Evolutionary conservation across 2,113 vertebrate species (phyloP).

Genomic region (Garra rufa): DNA sequence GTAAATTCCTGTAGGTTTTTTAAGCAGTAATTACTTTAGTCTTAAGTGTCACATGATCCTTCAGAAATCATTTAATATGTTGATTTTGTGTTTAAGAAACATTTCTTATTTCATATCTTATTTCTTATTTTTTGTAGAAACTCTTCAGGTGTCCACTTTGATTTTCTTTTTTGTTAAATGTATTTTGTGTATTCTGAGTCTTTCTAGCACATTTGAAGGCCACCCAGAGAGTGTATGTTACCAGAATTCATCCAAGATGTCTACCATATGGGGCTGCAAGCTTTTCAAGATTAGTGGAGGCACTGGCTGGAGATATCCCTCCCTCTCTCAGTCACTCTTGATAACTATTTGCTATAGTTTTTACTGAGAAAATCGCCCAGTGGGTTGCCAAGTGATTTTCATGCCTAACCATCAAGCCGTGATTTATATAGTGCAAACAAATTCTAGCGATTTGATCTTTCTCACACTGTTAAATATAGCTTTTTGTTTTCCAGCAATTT

Average conservation of each 20-base stretch:
- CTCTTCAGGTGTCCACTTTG: background rate
- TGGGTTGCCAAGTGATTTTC: background rate
- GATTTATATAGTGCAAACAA: background rate
- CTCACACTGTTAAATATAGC: background rate
- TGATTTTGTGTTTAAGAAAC: background rate
- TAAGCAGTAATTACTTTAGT: background rate
- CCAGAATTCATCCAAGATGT: slow-evolving; percentile 1
- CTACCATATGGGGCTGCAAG: background rate
- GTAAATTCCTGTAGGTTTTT: background rate
- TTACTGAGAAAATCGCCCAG: background rate
- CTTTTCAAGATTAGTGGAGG: background rate
- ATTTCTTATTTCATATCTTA: no score
- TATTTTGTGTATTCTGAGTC: background rate
- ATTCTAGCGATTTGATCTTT: background rate
- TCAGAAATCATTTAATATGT: background rate
- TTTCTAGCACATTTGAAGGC: background rate
- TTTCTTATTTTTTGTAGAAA: background rate
- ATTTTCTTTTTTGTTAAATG: background rate
- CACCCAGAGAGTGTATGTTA: background rate
- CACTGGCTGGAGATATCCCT: background rate
- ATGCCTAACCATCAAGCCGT: background rate
- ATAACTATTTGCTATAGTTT: background rate
- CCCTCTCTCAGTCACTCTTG: background rate
- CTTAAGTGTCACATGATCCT: background rate
- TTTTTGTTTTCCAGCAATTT: background rate